A percentile compares a stretch with the other conserved stretches of the same genome.
phyloP scores from a whole-genome alignment of 1,140 invertebrate species.

The Drosophila parabipectinata region DNA sequence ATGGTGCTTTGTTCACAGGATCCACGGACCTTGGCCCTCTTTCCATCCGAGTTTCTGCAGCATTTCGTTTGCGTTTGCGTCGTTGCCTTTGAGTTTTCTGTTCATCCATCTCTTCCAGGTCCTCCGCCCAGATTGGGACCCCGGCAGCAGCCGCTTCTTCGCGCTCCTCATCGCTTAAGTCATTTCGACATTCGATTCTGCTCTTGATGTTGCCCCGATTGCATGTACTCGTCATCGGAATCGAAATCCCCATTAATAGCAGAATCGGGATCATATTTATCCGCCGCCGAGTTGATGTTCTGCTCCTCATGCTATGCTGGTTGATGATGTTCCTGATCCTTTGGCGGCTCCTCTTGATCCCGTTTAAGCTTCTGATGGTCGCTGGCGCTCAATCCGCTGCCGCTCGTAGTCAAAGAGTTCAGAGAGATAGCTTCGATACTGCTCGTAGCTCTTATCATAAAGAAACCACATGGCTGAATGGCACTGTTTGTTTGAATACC shows the following conservation, averaged over 20 bases:
- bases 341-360: slow-evolving; percentile 27
- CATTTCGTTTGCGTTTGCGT: slow-evolving; percentile 89
- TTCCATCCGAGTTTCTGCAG: slow-evolving; percentile 95
- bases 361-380: slow-evolving; percentile 55
- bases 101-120: slow-evolving; percentile 45
- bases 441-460: slow-evolving; percentile 88
- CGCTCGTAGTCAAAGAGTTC: slow-evolving; percentile 85
- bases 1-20: slow-evolving; percentile 91
- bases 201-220: slow-evolving; percentile 83
- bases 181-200: slow-evolving; percentile 77
- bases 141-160: slow-evolving; percentile 56
- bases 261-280: slow-evolving; percentile 83
- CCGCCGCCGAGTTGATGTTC: slow-evolving; percentile 67
- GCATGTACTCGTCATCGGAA: slow-evolving; percentile 83
- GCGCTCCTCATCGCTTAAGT: slow-evolving; percentile 77
- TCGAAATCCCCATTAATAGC: slow-evolving; percentile 81
- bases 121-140: slow-evolving; percentile 12
- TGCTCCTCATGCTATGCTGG: slow-evolving; percentile 45
- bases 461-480: slow-evolving; percentile 85
- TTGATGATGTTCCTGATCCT: slow-evolving; percentile 29
- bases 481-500: no score
- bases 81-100: slow-evolving; percentile 85
- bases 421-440: slow-evolving; percentile 88
- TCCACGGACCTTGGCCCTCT: slow-evolving; percentile 94
- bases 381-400: slow-evolving; percentile 71